Percentiles rank a stretch among this genome's conserved stretches.
Conservation (phyloP, 2,888 invertebrate species). For the Aethes cnicana region DNA sequence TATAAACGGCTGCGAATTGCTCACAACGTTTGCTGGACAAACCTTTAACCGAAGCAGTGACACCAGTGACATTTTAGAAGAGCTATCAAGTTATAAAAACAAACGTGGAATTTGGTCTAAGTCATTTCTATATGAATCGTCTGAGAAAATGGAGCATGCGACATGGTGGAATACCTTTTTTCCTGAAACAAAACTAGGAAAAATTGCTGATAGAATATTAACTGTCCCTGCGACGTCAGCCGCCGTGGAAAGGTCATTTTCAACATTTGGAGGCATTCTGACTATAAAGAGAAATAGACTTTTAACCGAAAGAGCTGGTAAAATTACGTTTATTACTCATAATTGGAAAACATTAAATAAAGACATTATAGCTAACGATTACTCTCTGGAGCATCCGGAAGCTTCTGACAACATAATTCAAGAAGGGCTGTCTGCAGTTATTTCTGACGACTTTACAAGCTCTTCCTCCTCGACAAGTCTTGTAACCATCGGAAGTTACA, state of each 20-base stretch:
- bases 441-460: no score
- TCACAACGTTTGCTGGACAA: conserved; percentile 1
- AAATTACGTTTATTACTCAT: conserved; percentile 9
- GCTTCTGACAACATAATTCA: conserved; percentile 6
- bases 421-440: no score
- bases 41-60: not conserved
- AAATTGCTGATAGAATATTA: conserved; percentile 5
- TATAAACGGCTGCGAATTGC: conserved; percentile 3
- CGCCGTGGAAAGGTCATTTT: conserved; percentile 8
- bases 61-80: not conserved
- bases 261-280: conserved; percentile 4
- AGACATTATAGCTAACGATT: conserved; percentile 10
- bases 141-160: not conserved
- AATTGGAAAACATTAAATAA: conserved; percentile 13
- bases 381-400: not conserved
- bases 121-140: conserved; percentile 2
- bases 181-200: conserved; percentile 2
- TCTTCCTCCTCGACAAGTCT: no score
- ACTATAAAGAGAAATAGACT: conserved; percentile 8
- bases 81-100: conserved; percentile 5
- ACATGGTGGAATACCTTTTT: conserved; percentile 5
- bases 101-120: conserved; percentile 2
- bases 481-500: no score
- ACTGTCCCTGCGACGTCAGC: conserved; percentile 11
- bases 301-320: conserved; percentile 8